phyloP scores from a whole-genome alignment of 1,140 invertebrate genomes.

The Drosophila takahashii region DNA sequence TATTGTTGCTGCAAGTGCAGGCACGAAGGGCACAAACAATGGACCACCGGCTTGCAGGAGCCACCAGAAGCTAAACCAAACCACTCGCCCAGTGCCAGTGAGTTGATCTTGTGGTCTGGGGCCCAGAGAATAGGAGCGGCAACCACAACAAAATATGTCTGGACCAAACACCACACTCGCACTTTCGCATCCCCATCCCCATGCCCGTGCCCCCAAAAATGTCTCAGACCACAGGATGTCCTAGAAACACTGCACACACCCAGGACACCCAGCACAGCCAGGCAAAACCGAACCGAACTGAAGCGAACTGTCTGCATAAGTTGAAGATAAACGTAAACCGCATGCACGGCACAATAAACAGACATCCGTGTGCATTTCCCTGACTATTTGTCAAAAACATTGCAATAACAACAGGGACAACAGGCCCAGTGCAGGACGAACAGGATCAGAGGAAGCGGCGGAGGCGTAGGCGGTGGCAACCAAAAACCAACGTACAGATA shows the following conservation, averaged over 20 bases:
- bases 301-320: constrained; percentile 76
- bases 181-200: background rate
- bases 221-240: constrained; percentile 73
- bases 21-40: constrained; percentile 56
- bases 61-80: constrained; percentile 55
- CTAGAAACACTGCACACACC: constrained; percentile 11
- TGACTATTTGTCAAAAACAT: constrained; percentile 83
- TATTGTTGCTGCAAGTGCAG: constrained; percentile 65
- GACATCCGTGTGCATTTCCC: constrained; percentile 83
- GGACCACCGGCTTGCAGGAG: constrained; percentile 15
- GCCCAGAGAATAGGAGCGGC: constrained; percentile 37
- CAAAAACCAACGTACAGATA: constrained; percentile 76
- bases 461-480: constrained; percentile 22
- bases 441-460: background rate
- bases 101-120: constrained; percentile 60
- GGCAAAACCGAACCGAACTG: constrained; percentile 18
- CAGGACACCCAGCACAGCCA: background rate
- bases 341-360: constrained; percentile 83
- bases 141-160: constrained; percentile 79
- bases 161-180: constrained; percentile 66
- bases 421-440: constrained; percentile 10
- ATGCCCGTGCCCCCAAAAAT: constrained; percentile 43
- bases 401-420: constrained; percentile 71
- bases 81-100: constrained; percentile 8
- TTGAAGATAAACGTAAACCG: constrained; percentile 82